Evolutionary conservation across 2,888 invertebrate genomes (phyloP), one percentile per base, ranked within the genome.

Genomic region (Patella caerulea): DNA sequence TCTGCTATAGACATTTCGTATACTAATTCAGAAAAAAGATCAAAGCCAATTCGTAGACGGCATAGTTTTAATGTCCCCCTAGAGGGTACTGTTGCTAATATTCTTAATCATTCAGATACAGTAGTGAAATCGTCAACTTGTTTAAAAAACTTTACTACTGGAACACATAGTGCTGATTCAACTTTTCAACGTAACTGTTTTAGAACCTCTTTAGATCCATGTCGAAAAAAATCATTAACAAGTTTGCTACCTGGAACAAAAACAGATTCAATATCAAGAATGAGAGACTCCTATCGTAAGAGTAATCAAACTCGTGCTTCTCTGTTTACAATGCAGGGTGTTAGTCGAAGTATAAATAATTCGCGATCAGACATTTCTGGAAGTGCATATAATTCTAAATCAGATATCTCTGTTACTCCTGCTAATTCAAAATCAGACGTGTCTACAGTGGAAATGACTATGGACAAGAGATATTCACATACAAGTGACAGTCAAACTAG

Each of bases 61-160:
- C 79, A 79, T 70, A 79, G 80, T 75, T 78, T 82, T 72, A 82
- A 78, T 72, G 74, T 83, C 11, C 82, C 81, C 70, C 76, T 83
- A 14, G 83, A 81, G 53, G 81, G 81, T 12, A 70, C 77, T 4
- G 81, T 83, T 53, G 79, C 79, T 52, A 59, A 72, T 75, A 81
- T 83, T 17, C 74, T 82, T 52, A 83, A 79, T 69, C 82, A 82
- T 74, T 80, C 82, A 12, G 80, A 82, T 69, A 75, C 78, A 15
- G 69, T 76, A n/a, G 70, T 79, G 54, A 75, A 71, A 4, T 15
- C 78, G 29, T 65, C 24, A 65, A 65, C 65, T 65, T 65, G 65
- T 19, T 65, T 65, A 14, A 65, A 65, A 65, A 65, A 65, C 65
- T 65, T 65, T 65, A 65, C 19, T 12, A 14, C 65, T 65, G 65